Conservation (phyloP, 2,797 vertebrate genomes). For the Phrynocephalus vlangalii region DNA sequence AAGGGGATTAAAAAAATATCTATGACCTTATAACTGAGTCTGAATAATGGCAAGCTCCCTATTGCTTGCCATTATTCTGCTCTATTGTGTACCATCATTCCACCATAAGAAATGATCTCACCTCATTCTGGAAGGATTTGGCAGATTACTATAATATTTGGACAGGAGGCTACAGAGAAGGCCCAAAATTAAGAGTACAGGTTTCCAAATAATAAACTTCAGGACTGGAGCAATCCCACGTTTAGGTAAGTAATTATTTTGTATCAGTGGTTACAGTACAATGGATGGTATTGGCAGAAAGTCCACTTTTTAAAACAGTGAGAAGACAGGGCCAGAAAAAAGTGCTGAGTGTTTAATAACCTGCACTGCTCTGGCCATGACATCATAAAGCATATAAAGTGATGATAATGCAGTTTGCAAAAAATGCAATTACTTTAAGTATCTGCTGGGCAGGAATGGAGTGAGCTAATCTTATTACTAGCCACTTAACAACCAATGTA, state of each 20-base stretch:
- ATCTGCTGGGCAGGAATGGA: slow-evolving; percentile 81
- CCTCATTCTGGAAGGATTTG: too few species aligned
- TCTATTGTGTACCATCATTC: too few species aligned
- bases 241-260: slow-evolving; percentile 25
- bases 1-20: too few species aligned
- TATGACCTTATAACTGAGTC: too few species aligned
- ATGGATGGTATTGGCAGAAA: slow-evolving; percentile 44
- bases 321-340: slow-evolving; percentile 57
- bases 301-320: slow-evolving; percentile 38
- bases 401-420: slow-evolving; percentile 88
- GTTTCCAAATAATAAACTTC: background rate
- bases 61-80: too few species aligned
- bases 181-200: background rate
- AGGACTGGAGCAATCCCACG: background rate
- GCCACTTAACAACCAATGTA: slow-evolving; percentile 81
- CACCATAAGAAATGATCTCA: too few species aligned
- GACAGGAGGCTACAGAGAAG: too few species aligned
- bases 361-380: slow-evolving; percentile 73
- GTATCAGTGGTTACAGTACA: slow-evolving; percentile 2
- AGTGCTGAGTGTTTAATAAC: slow-evolving; percentile 74
- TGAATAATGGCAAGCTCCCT: too few species aligned
- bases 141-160: too few species aligned
- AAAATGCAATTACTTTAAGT: slow-evolving; percentile 95
- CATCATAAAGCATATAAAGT: slow-evolving; percentile 84
- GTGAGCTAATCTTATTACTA: slow-evolving; percentile 85